Evolutionary conservation across 2,113 vertebrate genomes (phyloP).

Genomic region (Silurus asotus): DNA sequence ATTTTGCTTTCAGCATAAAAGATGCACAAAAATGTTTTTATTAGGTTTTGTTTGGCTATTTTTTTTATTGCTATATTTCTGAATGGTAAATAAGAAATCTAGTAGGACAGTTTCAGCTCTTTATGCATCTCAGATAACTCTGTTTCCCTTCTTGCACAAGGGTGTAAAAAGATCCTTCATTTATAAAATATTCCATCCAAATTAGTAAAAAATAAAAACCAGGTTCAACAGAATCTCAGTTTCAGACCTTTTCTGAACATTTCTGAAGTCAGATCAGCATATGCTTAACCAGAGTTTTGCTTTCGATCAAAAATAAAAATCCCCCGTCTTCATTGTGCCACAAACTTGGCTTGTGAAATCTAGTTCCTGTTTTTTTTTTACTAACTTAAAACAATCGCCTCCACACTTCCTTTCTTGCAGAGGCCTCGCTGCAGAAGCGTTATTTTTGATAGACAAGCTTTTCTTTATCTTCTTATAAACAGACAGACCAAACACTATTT

Average conservation of each 20-base stretch:
- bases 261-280: neutral
- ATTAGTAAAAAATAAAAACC: neutral
- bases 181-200: neutral
- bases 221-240: neutral
- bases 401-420: slow-evolving; percentile 39
- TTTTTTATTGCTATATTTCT: neutral
- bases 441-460: neutral
- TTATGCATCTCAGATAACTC: neutral
- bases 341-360: slow-evolving; percentile 31
- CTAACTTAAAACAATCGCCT: neutral
- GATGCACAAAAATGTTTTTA: neutral
- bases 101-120: neutral
- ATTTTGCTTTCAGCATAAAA: no score
- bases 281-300: no score
- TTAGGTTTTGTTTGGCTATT: no score
- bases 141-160: neutral
- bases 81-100: neutral
- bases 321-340: no score
- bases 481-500: neutral
- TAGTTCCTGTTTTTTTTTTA: slow-evolving; percentile 52
- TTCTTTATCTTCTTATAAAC: neutral
- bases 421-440: neutral
- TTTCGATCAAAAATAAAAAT: neutral
- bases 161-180: neutral
- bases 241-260: neutral